Evolutionary conservation across 2,888 invertebrate species (phyloP), one percentile per base, ranked within the genome.

Genomic region (Lochmaea crataegi): DNA sequence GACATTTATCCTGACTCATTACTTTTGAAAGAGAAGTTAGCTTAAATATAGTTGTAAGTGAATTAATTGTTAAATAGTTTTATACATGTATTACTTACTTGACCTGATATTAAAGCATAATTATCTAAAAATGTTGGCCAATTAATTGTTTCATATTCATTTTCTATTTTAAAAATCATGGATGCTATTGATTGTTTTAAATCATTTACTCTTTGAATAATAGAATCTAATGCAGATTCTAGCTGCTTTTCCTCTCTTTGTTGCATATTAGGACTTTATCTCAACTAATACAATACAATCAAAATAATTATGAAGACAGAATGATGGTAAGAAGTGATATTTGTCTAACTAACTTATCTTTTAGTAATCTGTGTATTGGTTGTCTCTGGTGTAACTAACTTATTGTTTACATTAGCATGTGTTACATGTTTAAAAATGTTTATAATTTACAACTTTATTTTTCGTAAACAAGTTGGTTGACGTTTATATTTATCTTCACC

Each of bases 71-170:
- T 45, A 45, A 12, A 12, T 45, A 45, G 7, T 45, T 45, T 12
- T 12, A 45, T 2, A 45, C 45, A 45, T 45, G 11, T 14, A 41
- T 68, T 22, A 48, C 45, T 90, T 89, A 95, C 95, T 89, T 97
- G 96, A 72, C 97, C 96, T 18, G 98, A 97, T 80, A 98, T 91
- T 48, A 98, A 90, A 1, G 97, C 97, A 88, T 96, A 98, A 85
- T 96, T 97, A 83, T 98, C 98, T 68, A 98, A 89, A 86, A 97
- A 95, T 48, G 94, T 94, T 32, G 97, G 97, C 97, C 98, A 98
- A 84, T 94, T 94, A 57, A 97, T 90, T 7, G 93, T 93, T 87
- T 97, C 96, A 85, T 95, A 95, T 88, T 98, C 97, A 78, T 93
- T 93, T 88, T 98, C 98, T 60, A 98, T 87, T 88, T 97, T 98